Evolutionary conservation across 1,140 invertebrate genomes (phyloP), one percentile per base, ranked within the genome.

Genomic region (Zophobas atratus): DNA sequence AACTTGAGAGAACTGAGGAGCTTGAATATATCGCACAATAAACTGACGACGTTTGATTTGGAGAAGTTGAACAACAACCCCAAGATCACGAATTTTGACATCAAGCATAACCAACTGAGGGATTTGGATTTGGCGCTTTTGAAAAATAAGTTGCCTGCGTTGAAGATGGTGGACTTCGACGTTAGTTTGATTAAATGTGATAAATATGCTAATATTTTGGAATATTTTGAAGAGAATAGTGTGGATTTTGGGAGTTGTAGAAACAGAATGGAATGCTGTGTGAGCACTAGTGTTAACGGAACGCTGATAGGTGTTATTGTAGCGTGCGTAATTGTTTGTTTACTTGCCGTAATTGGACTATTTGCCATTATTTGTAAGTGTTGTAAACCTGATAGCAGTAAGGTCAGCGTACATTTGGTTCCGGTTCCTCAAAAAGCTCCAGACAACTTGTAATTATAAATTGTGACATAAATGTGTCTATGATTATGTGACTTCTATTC

Each of bases 11-110:
- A 41, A 4, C 38, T 63, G 20, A 39, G 34, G 33, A 41, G 8
- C 1, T 43, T 63, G 8, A 63, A 63, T 43, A 63, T 63, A n/a
- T 63, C 57, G 33, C 36, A 63, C n/a, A 63, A 63, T 8, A 8
- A 8, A 35, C 36, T 63, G 6, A 63, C 57, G 20, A 35, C 39
- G 8, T 43, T 63, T 8, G 57, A 63, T 39, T 1, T 63, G 36
- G 6, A 63, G 1, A n/a, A 1, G 1, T 38, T 63, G 0, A 41
- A 43, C 34, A 32, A 2, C 6, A 63, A 41, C 36, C 4, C 38
- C 2, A 41, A 39, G n/a, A 1, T 63, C 6, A 63, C 38, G 5
- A 39, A 41, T 6, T 20, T 63, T 43, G 57, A 63, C 38, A 5
- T 63, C 1, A 63, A 39, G 33, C 38, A 43, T n/a, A 63, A 63